These are phyloP conservation scores for Actinernus sp. DNA, from an alignment of 92 coral and sea anemone genomes.

Conservation along the genomic window DNA sequence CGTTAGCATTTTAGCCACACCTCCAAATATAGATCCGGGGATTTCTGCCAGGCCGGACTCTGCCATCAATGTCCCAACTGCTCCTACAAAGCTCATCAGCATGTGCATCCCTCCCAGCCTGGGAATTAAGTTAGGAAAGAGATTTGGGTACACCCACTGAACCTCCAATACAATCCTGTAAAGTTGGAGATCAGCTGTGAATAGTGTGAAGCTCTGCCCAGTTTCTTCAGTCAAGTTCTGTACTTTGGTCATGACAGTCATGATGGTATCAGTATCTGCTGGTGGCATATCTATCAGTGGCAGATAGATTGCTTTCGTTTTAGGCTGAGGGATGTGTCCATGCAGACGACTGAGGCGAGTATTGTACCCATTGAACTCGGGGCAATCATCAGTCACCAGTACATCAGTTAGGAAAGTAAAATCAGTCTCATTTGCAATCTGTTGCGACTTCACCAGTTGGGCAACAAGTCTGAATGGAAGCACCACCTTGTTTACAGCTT, in stretches of 20 bases:
- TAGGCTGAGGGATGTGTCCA: slow-evolving; percentile 45
- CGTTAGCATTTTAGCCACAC: slow-evolving; percentile 50
- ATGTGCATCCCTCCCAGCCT: slow-evolving; percentile 73
- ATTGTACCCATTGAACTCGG: slow-evolving; percentile 70
- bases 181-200: slow-evolving; percentile 55
- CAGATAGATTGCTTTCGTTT: slow-evolving; percentile 54
- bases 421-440: slow-evolving; percentile 65
- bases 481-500: slow-evolving; percentile 40
- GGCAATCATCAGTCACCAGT: slow-evolving; percentile 19
- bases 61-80: slow-evolving; percentile 65
- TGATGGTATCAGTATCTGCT: slow-evolving; percentile 63
- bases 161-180: slow-evolving; percentile 55
- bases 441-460: slow-evolving; percentile 28
- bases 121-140: slow-evolving; percentile 28
- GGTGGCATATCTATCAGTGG: slow-evolving; percentile 66
- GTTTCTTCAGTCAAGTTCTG: slow-evolving; percentile 35
- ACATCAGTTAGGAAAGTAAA: slow-evolving; percentile 37
- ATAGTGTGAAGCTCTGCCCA: slow-evolving; percentile 41
- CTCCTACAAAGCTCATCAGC: slow-evolving; percentile 67
- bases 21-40: slow-evolving; percentile 48
- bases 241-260: slow-evolving; percentile 19
- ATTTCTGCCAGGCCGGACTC: slow-evolving; percentile 62
- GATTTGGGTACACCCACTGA: slow-evolving; percentile 43
- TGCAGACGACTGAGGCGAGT: slow-evolving; percentile 32
- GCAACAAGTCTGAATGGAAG: slow-evolving; percentile 69